Base-by-base conservation (phyloP, 2,797 vertebrate species). In the Enteromius paludinosus region DNA sequence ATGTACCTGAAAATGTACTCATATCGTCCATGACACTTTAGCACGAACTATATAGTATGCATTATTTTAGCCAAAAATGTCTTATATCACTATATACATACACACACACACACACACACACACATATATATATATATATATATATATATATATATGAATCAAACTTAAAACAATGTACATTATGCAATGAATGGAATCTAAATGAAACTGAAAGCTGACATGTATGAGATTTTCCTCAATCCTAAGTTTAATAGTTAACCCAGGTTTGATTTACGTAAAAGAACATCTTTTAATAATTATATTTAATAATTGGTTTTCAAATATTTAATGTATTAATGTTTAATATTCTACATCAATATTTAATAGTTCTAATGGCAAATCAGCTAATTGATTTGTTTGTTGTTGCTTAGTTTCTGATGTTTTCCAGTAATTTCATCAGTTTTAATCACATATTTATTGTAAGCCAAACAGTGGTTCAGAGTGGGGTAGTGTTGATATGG, bases 401-500 rank as follows among this genome's bases (percentile, higher is more conserved):
- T 68, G 59, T 84, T 68, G 5, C 45, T 69, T 54, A 17, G 17
- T 70, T 79, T 28, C 49, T 45, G 30, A 75, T n/a, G 78, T 81
- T 81, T 41, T 73, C 47, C 69, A 82, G 17, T 49, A 38, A 69
- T 69, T 79, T 79, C 25, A 81, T 69, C 78, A 8, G 35, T 76
- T 75, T 79, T 86, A 84, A 77, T 79, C n/a, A 71, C 79, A 80
- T 84, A 76, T 82, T 56, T 81, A 43, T 70, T 83, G 49, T 66
- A 78, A 77, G 61, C 66, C 68, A 79, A 80, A 72, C 45, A 56
- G 73, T 87, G 70, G 43, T 62, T 64, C 52, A 83, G 81, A 83
- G 83, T 86, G 71, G 30, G 69, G 49, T 52, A 64, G 59, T 84
- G 84, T 82, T 68, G 59, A 86, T 69, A 81, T 85, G 85, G 80